phyloP scores from a whole-genome alignment of 2,797 vertebrate species.

The Sphenodon punctatus region DNA sequence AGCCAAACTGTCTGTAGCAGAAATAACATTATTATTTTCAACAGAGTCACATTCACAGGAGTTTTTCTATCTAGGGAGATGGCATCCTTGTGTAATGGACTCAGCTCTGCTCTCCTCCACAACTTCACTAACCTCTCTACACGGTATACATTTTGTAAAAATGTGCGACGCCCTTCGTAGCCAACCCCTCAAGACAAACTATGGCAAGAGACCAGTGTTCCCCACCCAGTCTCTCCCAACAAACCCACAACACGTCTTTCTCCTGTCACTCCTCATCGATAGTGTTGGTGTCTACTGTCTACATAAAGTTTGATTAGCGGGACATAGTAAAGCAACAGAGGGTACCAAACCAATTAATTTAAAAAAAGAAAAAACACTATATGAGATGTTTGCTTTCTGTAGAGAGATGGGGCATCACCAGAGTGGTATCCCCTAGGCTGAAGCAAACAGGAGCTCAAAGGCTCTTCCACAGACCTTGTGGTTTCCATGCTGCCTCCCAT shows the following conservation, averaged over 20 bases:
- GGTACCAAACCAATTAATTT: background rate
- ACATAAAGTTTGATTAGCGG: background rate
- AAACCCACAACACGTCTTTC: background rate
- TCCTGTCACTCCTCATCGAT: background rate
- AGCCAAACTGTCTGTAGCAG: slow-evolving; percentile 43
- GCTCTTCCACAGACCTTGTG: background rate
- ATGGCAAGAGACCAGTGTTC: background rate
- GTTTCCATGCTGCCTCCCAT: background rate
- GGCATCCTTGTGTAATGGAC: slow-evolving; percentile 41
- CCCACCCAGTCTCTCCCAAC: background rate
- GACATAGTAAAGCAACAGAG: background rate
- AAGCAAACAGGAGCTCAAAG: background rate
- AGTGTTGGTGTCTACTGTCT: background rate
- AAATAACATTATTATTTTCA: slow-evolving; percentile 67
- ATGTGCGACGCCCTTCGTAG: background rate
- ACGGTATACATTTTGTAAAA: no score
- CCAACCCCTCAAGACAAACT: background rate
- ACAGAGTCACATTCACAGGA: slow-evolving; percentile 67
- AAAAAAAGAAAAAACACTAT: slow-evolving; percentile 4
- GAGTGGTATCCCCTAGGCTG: background rate
- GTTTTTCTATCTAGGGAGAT: slow-evolving; percentile 53
- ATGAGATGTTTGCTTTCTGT: background rate
- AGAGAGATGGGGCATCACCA: background rate
- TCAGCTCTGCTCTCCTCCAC: no score
- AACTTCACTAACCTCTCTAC: background rate